Evolutionary conservation across 1,140 invertebrate species (phyloP).

Genomic region (Euschistus heros): DNA sequence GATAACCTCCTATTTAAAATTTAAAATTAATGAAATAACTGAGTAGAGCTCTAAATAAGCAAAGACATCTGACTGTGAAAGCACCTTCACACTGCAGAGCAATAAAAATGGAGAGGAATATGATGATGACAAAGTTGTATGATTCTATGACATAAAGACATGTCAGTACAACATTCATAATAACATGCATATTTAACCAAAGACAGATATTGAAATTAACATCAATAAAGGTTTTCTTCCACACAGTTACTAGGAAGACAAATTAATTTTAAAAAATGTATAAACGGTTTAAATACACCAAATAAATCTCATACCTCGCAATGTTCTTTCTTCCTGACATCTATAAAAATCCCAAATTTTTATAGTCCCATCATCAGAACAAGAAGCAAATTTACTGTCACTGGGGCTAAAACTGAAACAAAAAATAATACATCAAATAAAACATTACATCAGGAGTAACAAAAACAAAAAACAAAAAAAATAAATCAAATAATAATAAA

Average conservation of each 20-base stretch:
- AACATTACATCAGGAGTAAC: neutral
- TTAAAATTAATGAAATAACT: too few species aligned
- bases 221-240: neutral
- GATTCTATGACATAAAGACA: too few species aligned
- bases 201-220: too few species aligned
- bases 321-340: slow-evolving; percentile 90
- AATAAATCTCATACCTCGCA: slow-evolving; percentile 57
- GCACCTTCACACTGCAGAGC: too few species aligned
- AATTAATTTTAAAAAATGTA: neutral
- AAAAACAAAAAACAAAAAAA: neutral
- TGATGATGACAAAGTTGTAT: too few species aligned
- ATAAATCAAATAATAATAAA: neutral
- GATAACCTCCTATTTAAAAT: too few species aligned
- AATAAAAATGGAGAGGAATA: too few species aligned
- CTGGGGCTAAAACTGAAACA: slow-evolving; percentile 90
- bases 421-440: slow-evolving; percentile 18
- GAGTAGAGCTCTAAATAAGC: too few species aligned
- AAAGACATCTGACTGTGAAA: too few species aligned
- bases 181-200: too few species aligned
- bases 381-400: slow-evolving; percentile 96
- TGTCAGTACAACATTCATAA: too few species aligned
- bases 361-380: slow-evolving; percentile 97
- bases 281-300: neutral
- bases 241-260: neutral
- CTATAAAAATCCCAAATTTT: slow-evolving; percentile 97